Base-by-base conservation (phyloP, 2,888 invertebrate genomes). In the Melieria omissa region DNA sequence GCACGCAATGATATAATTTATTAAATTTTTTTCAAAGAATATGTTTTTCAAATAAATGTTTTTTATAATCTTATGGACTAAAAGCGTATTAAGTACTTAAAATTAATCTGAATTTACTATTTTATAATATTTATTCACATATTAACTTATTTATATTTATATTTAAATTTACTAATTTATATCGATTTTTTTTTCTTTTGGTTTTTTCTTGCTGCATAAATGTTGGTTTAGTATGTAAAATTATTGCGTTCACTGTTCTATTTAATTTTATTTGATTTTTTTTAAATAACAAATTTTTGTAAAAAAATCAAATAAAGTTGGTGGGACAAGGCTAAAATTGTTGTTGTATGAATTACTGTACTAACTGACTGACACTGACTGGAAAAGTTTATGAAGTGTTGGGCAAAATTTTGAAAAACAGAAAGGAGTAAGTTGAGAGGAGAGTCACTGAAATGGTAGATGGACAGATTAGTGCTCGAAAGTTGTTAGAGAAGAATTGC, bases 1-100 rank as follows among this genome's bases (percentile, higher is more conserved):
- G 12, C 12, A 49, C 3, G 49, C 12, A 49, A 65, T 60, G 47
- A 44, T 47, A 54, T 47, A 45, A 55, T 44, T 65, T 55, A 44
- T 65, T 41, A 65, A 16, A 29, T 12, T 46, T 57, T 47, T 62
- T 66, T 73, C 58, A 69, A 62, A 67, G 45, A 70, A 57, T 47
- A 72, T 61, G 54, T 71, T 71, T 73, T 49, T 49, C 3, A 9
- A 49, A 10, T 49, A 49, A 49, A 49, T 10, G 54, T 70, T 73
- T 78, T 84, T 79, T 81, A 86, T 83, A 85, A 84, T 84, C 86
- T 86, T 86, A 86, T 74, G 74, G 80, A 80, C 84, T 86, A 86
- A 81, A 86, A 86, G 86, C 86, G 86, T 86, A 86, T 86, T 85
- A 82, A 83, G 85, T 86, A 85, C 85, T 60, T 60, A 60, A 60